Conservation (phyloP, 2,888 invertebrate genomes). For the Trileptium ribeirensis region DNA sequence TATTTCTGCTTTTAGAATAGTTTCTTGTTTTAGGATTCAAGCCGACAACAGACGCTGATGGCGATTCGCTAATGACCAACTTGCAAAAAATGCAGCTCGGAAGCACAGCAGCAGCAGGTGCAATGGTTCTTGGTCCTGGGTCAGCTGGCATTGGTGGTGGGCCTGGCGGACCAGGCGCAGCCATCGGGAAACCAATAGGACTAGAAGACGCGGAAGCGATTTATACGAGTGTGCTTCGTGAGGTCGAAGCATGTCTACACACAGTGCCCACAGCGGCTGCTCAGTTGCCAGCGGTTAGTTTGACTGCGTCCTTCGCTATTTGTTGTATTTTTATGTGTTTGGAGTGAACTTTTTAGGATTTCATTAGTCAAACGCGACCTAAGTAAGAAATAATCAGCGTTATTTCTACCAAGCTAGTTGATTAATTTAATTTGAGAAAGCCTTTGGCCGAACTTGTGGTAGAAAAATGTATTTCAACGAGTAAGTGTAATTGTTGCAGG, state of each 20-base stretch:
- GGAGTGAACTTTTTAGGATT: no score
- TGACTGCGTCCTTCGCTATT: no score
- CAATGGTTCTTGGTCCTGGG: no score
- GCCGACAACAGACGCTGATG: constrained; percentile 58
- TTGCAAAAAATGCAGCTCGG: neutral
- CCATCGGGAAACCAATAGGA: constrained; percentile 26
- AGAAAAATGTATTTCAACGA: no score
- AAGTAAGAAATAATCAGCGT: no score
- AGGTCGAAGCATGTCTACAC: constrained; percentile 16
- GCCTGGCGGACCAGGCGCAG: no score
- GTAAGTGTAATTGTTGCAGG: neutral
- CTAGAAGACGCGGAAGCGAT: constrained; percentile 24
- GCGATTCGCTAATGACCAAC: constrained; percentile 16
- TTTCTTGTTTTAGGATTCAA: constrained; percentile 94
- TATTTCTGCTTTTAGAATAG: no score
- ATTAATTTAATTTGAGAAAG: no score
- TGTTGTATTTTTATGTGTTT: no score
- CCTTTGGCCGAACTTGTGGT: no score
- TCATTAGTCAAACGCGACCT: no score
- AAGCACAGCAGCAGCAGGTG: neutral
- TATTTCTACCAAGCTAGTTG: no score
- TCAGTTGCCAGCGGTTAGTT: neutral
- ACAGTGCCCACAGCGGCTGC: neutral
- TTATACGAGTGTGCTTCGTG: constrained; percentile 14
- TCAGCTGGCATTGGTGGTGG: neutral